Conservation (phyloP, 2,113 vertebrate species). For the sheep (Ovis aries) region DNA sequence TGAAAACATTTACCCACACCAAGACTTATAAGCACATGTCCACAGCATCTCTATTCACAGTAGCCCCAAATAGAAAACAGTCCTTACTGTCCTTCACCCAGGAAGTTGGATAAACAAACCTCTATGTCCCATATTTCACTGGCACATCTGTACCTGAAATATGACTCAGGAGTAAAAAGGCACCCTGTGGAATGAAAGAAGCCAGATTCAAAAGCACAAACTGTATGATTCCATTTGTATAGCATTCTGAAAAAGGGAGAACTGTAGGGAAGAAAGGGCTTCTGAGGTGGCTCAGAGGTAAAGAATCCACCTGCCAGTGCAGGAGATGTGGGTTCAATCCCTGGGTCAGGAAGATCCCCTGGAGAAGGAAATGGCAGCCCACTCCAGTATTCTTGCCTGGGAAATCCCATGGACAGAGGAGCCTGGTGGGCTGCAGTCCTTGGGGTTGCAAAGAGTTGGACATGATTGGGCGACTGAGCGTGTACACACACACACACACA, state of each 20-base stretch:
- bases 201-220: accelerated
- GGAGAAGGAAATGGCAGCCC: background rate
- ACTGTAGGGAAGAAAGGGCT: background rate
- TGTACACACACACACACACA: accelerated
- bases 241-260: background rate
- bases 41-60: background rate
- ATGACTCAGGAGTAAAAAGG: background rate
- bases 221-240: background rate
- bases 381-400: background rate
- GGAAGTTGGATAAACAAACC: background rate
- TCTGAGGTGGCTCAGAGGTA: background rate
- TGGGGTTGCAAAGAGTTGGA: background rate
- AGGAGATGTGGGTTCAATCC: too few species aligned
- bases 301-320: background rate
- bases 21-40: background rate
- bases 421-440: background rate
- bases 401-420: background rate
- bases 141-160: background rate
- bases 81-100: background rate
- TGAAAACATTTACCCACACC: background rate
- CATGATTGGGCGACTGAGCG: accelerated
- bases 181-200: accelerated
- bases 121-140: background rate
- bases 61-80: background rate
- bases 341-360: background rate